Evolutionary conservation across 2,113 vertebrate species (phyloP).

Genomic region (Pseudopipra pipra): DNA sequence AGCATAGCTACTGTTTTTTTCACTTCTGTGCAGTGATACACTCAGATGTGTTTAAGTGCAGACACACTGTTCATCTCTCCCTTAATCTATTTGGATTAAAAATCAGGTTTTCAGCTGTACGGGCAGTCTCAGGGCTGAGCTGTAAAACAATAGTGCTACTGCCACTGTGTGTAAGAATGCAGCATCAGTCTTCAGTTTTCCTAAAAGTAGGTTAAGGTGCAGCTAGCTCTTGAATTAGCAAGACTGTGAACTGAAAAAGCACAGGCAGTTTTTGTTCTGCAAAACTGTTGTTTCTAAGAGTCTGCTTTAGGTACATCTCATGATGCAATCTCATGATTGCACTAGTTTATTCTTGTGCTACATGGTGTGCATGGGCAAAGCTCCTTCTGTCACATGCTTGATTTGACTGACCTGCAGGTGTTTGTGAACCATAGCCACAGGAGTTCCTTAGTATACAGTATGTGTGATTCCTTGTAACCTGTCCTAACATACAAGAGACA

Average conservation of each 20-base stretch:
- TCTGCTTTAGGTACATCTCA: background rate
- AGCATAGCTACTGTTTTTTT: background rate
- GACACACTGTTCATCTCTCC: background rate
- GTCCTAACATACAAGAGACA: background rate
- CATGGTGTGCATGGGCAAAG: background rate
- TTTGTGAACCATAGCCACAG: background rate
- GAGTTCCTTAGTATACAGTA: background rate
- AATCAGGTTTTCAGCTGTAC: background rate
- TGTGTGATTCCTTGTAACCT: background rate
- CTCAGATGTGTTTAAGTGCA: background rate
- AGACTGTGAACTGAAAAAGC: background rate
- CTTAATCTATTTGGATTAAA: background rate
- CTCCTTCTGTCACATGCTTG: background rate
- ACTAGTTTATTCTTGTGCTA: fast-evolving
- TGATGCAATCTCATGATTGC: background rate
- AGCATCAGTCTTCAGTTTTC: background rate
- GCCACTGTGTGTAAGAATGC: background rate
- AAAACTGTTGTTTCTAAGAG: background rate
- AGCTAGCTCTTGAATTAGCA: background rate
- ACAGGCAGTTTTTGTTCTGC: background rate
- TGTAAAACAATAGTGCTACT: background rate
- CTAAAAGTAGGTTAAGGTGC: background rate
- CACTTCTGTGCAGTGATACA: background rate
- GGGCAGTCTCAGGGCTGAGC: background rate
- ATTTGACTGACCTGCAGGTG: background rate